These are phyloP conservation scores for Merluccius polli DNA, from an alignment of 2,797 vertebrate species.

Conservation along the genomic window DNA sequence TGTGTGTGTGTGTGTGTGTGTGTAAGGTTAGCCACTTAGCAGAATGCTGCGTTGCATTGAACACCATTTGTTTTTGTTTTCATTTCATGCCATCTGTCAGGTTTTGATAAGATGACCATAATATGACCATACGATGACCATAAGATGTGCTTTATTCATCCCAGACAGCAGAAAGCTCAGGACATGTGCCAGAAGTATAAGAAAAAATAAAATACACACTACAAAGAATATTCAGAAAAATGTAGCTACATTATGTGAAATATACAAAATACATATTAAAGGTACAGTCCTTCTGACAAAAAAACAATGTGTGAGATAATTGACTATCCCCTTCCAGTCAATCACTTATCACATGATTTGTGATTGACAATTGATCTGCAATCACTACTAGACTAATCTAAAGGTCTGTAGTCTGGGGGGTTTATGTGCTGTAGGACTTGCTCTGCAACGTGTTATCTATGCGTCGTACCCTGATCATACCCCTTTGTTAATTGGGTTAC, in stretches of 20 bases:
- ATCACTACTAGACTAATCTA: background rate
- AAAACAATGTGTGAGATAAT: background rate
- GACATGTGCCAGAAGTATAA: background rate
- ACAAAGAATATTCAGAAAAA: background rate
- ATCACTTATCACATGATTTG: background rate
- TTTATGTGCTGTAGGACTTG: too few relatives aligned
- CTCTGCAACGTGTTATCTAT: background rate
- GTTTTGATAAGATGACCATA: background rate
- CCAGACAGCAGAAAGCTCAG: background rate
- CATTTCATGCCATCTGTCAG: background rate
- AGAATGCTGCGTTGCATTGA: background rate
- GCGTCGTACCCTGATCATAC: background rate
- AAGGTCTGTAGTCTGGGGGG: background rate
- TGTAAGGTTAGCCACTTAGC: background rate
- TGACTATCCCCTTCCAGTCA: background rate
- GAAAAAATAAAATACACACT: background rate
- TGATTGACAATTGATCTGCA: background rate
- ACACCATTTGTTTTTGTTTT: background rate
- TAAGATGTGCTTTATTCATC: too few relatives aligned
- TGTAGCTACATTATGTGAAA: background rate
- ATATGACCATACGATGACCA: background rate
- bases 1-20: background rate
- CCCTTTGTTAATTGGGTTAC: background rate
- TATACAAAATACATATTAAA: background rate
- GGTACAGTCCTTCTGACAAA: background rate